Evolutionary conservation across 2,888 invertebrate genomes (phyloP).

Genomic region (Apomyelois bistriatella): DNA sequence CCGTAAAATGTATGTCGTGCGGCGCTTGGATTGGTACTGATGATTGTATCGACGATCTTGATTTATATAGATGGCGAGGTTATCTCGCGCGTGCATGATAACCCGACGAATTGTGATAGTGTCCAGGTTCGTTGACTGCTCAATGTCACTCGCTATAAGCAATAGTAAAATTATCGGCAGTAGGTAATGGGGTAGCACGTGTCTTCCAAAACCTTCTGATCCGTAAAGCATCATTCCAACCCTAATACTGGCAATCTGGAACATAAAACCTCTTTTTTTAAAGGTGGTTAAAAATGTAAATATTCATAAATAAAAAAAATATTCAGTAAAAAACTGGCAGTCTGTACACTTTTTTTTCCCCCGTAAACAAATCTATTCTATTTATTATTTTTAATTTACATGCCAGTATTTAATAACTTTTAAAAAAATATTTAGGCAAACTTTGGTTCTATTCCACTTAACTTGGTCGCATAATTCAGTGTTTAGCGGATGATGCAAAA

Average conservation of each 20-base stretch:
- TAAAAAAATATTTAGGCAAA: too few species aligned
- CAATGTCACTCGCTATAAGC: conserved; percentile 56
- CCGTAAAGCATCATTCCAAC: neutral
- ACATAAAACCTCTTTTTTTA: too few species aligned
- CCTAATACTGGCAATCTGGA: too few species aligned
- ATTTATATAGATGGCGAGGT: conserved; percentile 60
- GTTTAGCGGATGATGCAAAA: neutral
- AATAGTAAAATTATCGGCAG: conserved; percentile 69
- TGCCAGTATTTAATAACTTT: too few species aligned
- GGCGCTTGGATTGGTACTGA: conserved; percentile 54
- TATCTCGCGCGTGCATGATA: conserved; percentile 74
- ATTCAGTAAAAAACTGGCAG: too few species aligned
- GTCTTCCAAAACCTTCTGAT: too few species aligned
- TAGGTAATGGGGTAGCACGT: conserved; percentile 24
- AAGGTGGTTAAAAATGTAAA: too few species aligned
- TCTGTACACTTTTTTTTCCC: too few species aligned
- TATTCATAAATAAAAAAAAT: too few species aligned
- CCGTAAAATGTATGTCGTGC: conserved; percentile 39
- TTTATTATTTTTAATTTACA: too few species aligned
- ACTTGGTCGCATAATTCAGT: neutral
- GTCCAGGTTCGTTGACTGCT: conserved; percentile 70
- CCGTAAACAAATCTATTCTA: too few species aligned
- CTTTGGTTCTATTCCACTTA: neutral
- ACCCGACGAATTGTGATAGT: conserved; percentile 57
- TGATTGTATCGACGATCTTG: conserved; percentile 38